Evolutionary conservation across 2,888 invertebrate genomes (phyloP), one percentile per base, ranked within the genome.

Genomic region (Conus canariensis): DNA sequence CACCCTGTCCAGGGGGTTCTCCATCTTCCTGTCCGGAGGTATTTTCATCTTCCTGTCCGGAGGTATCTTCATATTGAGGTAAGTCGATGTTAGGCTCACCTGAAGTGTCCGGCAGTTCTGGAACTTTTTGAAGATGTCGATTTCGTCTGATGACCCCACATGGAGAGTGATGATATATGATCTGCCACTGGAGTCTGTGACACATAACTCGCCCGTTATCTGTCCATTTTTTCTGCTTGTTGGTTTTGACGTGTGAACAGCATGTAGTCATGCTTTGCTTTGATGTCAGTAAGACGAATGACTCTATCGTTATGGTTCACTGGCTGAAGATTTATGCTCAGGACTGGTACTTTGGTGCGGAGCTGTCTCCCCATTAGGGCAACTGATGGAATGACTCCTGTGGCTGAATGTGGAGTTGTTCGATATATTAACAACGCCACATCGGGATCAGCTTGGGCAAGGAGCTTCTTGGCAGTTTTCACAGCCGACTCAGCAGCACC

Each of bases 71-170:
- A 70, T 70, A 4, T 70, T 70, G 12, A 3, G 7, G n/a, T 70
- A 70, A 70, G 70, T 70, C 70, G 7, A 70, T 70, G 70, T 70
- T 22, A 70, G 70, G 70, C 19, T 70, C 70, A 70, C 6, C 6
- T 19, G 19, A 70, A 70, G 70, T 70, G 70, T 19, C 1, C 7
- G 70, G 70, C 70, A 70, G 19, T 70, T 70, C 70, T 70, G 70
- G 70, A 70, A 70, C 70, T 70, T 70, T 70, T 19, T 70, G 70
- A 70, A 70, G 70, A 70, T 70, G 70, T 70, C 70, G 22, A 70
- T 70, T 70, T 70, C 70, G 70, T 70, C 70, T 70, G 70, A 70
- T 19, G 70, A 22, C 19, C 19, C 70, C 70, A 70, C 70, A n/a
- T 70, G 70, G 19, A 70, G 70, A 70, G 70, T 70, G 70, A 70